Evolutionary conservation across 2,888 invertebrate genomes (phyloP).

Genomic region (Torymus tubicola): DNA sequence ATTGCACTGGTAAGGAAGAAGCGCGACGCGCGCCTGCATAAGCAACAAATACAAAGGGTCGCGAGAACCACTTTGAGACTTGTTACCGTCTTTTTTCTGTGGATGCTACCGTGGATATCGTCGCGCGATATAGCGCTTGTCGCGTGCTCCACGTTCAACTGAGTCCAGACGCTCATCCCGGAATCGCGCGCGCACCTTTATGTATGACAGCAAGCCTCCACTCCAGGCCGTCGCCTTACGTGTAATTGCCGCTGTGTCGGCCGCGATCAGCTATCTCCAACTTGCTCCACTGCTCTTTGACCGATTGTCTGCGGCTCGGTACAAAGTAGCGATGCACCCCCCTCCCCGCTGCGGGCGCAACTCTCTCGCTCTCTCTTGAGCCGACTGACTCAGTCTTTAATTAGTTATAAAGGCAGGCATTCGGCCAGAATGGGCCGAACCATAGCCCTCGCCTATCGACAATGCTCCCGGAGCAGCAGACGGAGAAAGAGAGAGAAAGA

Average conservation of each 20-base stretch:
- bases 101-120: constrained; percentile 73
- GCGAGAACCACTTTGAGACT: too few species aligned
- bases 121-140: constrained; percentile 84
- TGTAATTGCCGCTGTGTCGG: not conserved
- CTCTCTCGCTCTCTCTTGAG: not conserved
- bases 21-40: too few species aligned
- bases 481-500: too few species aligned
- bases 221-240: not conserved
- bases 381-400: constrained; percentile 64
- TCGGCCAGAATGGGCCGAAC: constrained; percentile 64
- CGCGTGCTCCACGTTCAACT: constrained; percentile 71
- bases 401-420: constrained; percentile 72
- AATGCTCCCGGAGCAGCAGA: not conserved
- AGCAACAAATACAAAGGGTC: too few species aligned
- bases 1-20: too few species aligned
- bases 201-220: too few species aligned
- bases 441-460: constrained; percentile 19
- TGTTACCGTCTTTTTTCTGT: constrained; percentile 65
- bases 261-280: not conserved
- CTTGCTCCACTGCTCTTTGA: constrained; percentile 20
- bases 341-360: not conserved
- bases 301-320: not conserved
- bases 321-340: not conserved
- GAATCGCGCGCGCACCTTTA: too few species aligned
- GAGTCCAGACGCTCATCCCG: constrained; percentile 71